Base-by-base conservation (phyloP, 2,888 invertebrate species). In the Stenchaetothrips biformis region DNA sequence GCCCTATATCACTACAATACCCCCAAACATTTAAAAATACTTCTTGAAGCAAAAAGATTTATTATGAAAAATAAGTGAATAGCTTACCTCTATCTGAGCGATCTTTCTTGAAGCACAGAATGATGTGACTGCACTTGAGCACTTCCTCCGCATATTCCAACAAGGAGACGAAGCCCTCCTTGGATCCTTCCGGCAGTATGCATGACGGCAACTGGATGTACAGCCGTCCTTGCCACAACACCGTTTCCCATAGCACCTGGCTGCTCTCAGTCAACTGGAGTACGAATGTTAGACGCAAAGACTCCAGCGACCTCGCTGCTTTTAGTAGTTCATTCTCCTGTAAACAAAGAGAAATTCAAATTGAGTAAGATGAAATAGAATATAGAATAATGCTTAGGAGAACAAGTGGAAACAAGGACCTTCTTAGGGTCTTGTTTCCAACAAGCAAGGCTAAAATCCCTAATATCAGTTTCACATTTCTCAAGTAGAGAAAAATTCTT, bases 131-230 rank as follows among this genome's bases (percentile, higher is more conserved):
- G 87, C 95, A 96, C 82, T 92, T 92, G 80, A 98, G 91, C 83
- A 94, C 92, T 86, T 98, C 98, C 87, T 98, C 98, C 80, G 97
- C 98, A 86, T 95, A 97, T 89, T 98, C 98, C 84, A 98, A 89
- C 79, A 98, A 90, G 77, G 95, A 92, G 85, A 97, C 92, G 89
- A 98, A 97, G 87, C 96, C 95, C 88, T 98, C 96, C 89, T 97
- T 96, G 84, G 97, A 97, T 84, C 97, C 95, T 85, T 94, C 96
- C 7, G 95, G 94, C 83, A 95, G 91, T 83, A 97, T 91, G 82
- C 93, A 92, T 82, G 92, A 91, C 79, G 97, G 97, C 85, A 98
- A 91, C 83, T 96, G 95, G 85, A 98, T 93, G 88, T 95, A 98
- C 84, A 98, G 91, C 83, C 92, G 92, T 82, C 93, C 92, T 82